These are phyloP conservation scores for Magallana ariakensis DNA, from an alignment of 1,140 invertebrate species.

Conservation along the genomic window DNA sequence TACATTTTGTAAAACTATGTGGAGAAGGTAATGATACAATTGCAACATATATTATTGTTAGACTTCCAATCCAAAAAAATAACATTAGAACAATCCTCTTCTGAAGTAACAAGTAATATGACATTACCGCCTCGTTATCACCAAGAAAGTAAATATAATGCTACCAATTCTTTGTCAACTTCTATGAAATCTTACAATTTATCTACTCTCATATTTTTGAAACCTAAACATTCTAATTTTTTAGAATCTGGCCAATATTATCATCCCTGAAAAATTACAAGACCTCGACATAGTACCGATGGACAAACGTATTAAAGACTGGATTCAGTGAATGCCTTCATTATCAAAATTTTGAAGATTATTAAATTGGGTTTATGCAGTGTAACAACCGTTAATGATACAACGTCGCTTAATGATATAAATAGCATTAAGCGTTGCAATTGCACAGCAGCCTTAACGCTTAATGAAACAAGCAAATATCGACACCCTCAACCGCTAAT, in stretches of 20 bases:
- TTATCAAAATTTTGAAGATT: too few relatives aligned
- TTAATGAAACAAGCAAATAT: too few relatives aligned
- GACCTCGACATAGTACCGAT: background rate
- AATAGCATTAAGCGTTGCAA: too few relatives aligned
- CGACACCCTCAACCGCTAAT: too few relatives aligned
- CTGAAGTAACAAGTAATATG: background rate
- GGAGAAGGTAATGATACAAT: background rate
- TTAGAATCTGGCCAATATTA: background rate
- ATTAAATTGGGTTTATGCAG: too few relatives aligned
- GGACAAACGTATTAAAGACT: too few relatives aligned
- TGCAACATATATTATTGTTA: background rate
- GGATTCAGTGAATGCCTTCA: too few relatives aligned
- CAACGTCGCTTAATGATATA: too few relatives aligned
- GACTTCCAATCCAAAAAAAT: background rate
- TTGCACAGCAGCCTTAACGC: too few relatives aligned
- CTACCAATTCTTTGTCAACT: background rate
- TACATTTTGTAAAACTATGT: slow-evolving; percentile 25
- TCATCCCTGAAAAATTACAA: background rate
- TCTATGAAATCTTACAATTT: background rate
- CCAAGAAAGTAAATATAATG: slow-evolving; percentile 29
- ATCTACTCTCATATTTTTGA: background rate
- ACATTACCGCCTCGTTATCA: slow-evolving; percentile 6
- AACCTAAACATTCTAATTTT: background rate
- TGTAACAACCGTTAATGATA: too few relatives aligned
- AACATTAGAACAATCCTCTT: background rate